Evolutionary conservation across 2,888 invertebrate genomes (phyloP), one percentile per base, ranked within the genome.

Genomic region (Agrochola litura): DNA sequence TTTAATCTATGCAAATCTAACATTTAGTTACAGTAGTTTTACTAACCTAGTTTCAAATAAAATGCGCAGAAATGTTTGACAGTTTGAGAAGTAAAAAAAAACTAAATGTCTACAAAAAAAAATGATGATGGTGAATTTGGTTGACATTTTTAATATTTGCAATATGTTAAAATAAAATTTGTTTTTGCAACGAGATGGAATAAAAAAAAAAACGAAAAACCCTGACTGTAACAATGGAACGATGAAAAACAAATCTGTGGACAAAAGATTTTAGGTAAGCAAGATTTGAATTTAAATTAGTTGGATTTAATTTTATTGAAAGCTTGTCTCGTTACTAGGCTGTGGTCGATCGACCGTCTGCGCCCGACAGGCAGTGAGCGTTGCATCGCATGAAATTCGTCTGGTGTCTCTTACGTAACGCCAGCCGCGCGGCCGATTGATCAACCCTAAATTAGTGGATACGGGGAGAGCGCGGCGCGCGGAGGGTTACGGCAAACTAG

Each of bases 381-480:
- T 70, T 80, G 81, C 86, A 79, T 86, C 81, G 86, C 74, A 84
- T 88, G 84, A 91, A 93, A 90, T 92, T 92, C 88, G 93, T 91
- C 90, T 91, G 91, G 91, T 90, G 89, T 92, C 90, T 89, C 90
- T 95, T 95, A 95, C 95, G 94, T 95, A 95, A 96, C 91, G 88
- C 89, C 87, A 88, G 86, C 90, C 89, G 91, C 91, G 91, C 89
- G 92, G 92, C 94, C 95, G 95, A 96, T 96, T 96, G 96, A 96
- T 96, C 96, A 96, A 94, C 95, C 95, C 96, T 95, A 96, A 96
- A 96, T 96, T 96, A 96, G 95, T 92, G 93, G 94, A 92, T 91
- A 93, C 92, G 93, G 93, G 94, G 94, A 91, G 90, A 86, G 89
- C 78, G 91, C 89, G 93, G 90, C 88, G 94, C 91, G 95, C 95